phyloP scores from a whole-genome alignment of 1,140 invertebrate genomes.

The Antheraea mylitta region DNA sequence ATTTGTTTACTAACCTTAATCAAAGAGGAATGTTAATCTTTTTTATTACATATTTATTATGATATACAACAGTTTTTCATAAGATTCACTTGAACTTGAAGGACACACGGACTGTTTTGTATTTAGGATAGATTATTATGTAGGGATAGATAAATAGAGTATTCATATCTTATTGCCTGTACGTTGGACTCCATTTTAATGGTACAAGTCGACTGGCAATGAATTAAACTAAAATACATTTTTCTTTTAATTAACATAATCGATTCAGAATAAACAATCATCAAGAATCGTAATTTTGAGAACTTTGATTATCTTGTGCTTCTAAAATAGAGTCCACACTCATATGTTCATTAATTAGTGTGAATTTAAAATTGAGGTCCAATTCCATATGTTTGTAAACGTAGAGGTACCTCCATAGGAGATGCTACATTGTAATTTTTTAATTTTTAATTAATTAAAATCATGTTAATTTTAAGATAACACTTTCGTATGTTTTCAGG shows the following conservation, averaged over 20 bases:
- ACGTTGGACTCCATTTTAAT: conserved; percentile 1
- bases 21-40: background rate
- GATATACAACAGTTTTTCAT: background rate
- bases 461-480: conserved; percentile 75
- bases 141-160: background rate
- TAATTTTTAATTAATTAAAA: conserved; percentile 58
- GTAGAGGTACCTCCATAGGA: conserved; percentile 34
- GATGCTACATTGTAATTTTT: conserved; percentile 57
- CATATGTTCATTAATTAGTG: conserved; percentile 51
- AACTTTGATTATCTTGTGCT: background rate
- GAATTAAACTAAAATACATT: background rate
- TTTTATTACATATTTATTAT: background rate
- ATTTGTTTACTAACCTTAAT: background rate
- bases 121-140: conserved; percentile 24
- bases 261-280: too few species aligned
- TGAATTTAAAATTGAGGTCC: conserved; percentile 74
- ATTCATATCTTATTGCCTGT: background rate
- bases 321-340: background rate
- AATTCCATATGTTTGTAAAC: conserved; percentile 66
- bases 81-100: background rate
- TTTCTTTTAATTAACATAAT: background rate
- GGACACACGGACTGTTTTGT: conserved; percentile 36
- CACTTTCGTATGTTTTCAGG: conserved; percentile 69
- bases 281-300: background rate
- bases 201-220: background rate